Conservation (phyloP, 2,113 vertebrate genomes). For the Etheostoma spectabile region DNA sequence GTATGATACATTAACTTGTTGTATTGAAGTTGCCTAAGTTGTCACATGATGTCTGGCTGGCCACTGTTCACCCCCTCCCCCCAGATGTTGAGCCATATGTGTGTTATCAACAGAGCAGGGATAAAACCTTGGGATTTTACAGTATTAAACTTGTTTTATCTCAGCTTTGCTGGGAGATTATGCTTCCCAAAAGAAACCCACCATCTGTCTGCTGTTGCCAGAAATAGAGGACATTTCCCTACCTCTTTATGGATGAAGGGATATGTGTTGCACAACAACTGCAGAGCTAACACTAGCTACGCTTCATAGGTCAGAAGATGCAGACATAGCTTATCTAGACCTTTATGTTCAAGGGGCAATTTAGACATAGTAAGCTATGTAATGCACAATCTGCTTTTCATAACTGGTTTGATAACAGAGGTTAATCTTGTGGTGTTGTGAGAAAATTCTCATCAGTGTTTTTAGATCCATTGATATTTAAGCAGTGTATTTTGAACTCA, state of each 20-base stretch:
- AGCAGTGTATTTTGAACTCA: background rate
- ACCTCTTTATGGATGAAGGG: constrained; percentile 54
- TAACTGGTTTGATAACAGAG: background rate
- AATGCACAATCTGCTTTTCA: constrained; percentile 6
- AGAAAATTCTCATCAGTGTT: background rate
- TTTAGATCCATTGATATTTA: background rate
- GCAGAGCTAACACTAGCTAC: constrained; percentile 42
- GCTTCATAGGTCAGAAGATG: constrained; percentile 51
- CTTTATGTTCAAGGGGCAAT: constrained; percentile 24
- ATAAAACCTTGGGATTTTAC: constrained; percentile 85
- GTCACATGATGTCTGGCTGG: constrained; percentile 46
- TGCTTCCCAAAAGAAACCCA: constrained; percentile 85
- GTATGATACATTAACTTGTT: background rate
- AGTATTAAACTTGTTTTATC: constrained; percentile 89
- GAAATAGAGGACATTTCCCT: constrained; percentile 68
- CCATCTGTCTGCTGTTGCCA: constrained; percentile 85
- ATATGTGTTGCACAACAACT: constrained; percentile 46
- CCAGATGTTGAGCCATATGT: constrained; percentile 90
- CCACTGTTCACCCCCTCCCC: constrained; percentile 29
- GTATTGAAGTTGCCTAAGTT: constrained; percentile 1
- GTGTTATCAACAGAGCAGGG: constrained; percentile 77
- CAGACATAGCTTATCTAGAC: constrained; percentile 30
- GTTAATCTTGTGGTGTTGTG: background rate
- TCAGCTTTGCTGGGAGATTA: constrained; percentile 91
- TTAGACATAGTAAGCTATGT: background rate